phyloP scores from a whole-genome alignment of 2,113 vertebrate genomes.

The Zootoca vivipara region DNA sequence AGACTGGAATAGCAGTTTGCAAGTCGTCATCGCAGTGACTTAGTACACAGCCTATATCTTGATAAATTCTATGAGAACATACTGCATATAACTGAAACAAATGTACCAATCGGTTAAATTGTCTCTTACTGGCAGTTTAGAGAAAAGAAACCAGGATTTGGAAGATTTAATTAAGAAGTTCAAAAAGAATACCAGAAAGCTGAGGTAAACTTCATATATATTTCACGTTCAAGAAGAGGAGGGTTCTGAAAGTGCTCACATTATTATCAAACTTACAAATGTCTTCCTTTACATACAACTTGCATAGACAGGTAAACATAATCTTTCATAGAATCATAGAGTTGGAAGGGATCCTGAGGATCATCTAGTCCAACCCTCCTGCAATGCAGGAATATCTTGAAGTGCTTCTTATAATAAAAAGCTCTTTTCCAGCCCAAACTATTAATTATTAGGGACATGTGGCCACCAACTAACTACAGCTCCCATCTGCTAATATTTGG shows the following conservation, averaged over 20 bases:
- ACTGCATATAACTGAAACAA: not conserved
- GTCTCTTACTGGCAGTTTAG: conserved; percentile 6
- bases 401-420: not conserved
- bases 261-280: conserved; percentile 7
- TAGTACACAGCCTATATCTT: not conserved
- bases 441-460: not conserved
- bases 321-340: too few species aligned
- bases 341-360: too few species aligned
- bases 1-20: not conserved
- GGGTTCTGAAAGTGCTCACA: not conserved
- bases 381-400: too few species aligned
- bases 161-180: conserved; percentile 49
- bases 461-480: not conserved
- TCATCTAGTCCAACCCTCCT: too few species aligned
- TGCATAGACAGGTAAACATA: not conserved
- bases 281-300: not conserved
- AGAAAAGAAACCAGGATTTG: conserved; percentile 54
- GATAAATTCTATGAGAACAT: not conserved
- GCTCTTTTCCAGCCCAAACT: not conserved
- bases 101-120: not conserved
- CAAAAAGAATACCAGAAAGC: conserved; percentile 38
- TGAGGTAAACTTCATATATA: conserved; percentile 35
- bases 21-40: not conserved
- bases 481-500: not conserved
- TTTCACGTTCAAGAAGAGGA: not conserved